phyloP scores from a whole-genome alignment of 23 tunicate genomes.

The Phallusia fumigata region DNA sequence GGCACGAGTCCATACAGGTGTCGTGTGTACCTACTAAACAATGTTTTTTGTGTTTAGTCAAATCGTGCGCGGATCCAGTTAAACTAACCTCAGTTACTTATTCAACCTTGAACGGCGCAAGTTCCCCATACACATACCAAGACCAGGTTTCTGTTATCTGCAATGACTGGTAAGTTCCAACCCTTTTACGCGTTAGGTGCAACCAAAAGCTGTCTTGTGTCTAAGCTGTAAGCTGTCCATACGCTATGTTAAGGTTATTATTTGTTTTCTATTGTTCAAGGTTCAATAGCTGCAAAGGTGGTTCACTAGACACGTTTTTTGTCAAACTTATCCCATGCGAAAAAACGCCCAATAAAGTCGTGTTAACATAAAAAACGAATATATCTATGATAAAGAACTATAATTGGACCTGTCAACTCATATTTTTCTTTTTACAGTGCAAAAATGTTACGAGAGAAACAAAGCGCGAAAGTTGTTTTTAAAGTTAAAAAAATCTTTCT shows the following conservation, averaged over 20 bases:
- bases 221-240: neutral
- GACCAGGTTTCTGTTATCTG: conserved; percentile 19
- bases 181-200: neutral
- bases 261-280: neutral
- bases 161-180: conserved; percentile 37
- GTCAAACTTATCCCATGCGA: too few species aligned
- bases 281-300: too few species aligned
- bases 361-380: too few species aligned
- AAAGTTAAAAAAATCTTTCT: too few species aligned
- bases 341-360: too few species aligned
- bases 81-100: conserved; percentile 19
- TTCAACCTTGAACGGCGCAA: conserved; percentile 9
- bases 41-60: conserved; percentile 26
- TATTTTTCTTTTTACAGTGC: too few species aligned
- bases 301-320: neutral
- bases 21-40: neutral
- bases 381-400: too few species aligned
- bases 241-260: neutral
- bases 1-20: too few species aligned
- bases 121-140: neutral
- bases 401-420: too few species aligned
- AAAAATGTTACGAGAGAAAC: too few species aligned
- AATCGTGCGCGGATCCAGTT: conserved; percentile 49
- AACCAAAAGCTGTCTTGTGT: neutral
- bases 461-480: too few species aligned